phyloP scores from a whole-genome alignment of 2,888 invertebrate genomes.

The Lithophane semibrunnea region DNA sequence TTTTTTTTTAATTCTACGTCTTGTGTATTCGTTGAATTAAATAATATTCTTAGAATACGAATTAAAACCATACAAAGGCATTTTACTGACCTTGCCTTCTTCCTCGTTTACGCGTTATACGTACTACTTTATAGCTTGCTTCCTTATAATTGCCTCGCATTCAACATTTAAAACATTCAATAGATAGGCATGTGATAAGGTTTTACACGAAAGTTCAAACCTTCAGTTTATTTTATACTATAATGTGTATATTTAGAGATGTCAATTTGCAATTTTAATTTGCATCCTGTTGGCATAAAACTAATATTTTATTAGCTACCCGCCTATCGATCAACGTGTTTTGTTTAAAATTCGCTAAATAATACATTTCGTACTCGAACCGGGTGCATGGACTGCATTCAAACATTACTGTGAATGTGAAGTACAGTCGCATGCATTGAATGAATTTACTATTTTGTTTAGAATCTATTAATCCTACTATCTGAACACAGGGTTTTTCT shows the following conservation, averaged over 20 bases:
- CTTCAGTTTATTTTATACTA: slow-evolving; percentile 40
- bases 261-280: slow-evolving; percentile 76
- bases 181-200: slow-evolving; percentile 47
- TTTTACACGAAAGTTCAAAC: slow-evolving; percentile 38
- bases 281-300: slow-evolving; percentile 80
- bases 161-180: slow-evolving; percentile 22
- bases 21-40: slow-evolving; percentile 23
- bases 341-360: slow-evolving; percentile 60
- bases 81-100: slow-evolving; percentile 30
- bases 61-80: slow-evolving; percentile 10
- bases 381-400: slow-evolving; percentile 46
- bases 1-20: not conserved
- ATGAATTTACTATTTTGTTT: slow-evolving; percentile 21
- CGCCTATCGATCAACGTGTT: slow-evolving; percentile 72
- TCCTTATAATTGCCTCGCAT: slow-evolving; percentile 15
- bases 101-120: slow-evolving; percentile 9
- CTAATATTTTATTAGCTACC: slow-evolving; percentile 74
- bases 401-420: slow-evolving; percentile 39
- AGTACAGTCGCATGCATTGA: slow-evolving; percentile 1
- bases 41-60: slow-evolving; percentile 6
- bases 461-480: not conserved
- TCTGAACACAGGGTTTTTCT: not conserved
- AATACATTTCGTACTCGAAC: slow-evolving; percentile 53
- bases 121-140: slow-evolving; percentile 5
- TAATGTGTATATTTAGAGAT: slow-evolving; percentile 48